phyloP scores from a whole-genome alignment of 2,113 vertebrate species.

The Crotalus helleri region DNA sequence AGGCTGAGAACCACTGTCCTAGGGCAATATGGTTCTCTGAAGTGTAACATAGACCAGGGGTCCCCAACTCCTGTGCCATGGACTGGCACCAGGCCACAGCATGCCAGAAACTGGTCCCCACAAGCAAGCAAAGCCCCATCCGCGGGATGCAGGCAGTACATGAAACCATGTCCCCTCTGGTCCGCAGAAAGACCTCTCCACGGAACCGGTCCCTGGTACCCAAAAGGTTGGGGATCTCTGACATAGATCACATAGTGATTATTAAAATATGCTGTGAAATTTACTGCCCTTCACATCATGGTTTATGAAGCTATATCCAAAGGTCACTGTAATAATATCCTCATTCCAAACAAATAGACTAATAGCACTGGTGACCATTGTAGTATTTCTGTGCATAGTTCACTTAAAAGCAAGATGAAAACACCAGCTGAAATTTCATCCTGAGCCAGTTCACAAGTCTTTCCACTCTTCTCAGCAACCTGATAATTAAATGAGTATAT shows the following conservation, averaged over 20 bases:
- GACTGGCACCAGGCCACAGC: too few species aligned
- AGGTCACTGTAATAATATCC: constrained; percentile 55
- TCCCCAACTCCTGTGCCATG: too few species aligned
- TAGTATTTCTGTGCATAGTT: constrained; percentile 41
- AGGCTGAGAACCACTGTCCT: neutral
- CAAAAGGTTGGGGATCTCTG: too few species aligned
- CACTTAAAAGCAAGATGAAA: neutral
- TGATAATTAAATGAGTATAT: neutral
- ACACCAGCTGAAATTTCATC: neutral
- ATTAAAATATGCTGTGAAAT: constrained; percentile 42
- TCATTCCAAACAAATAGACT: accelerated
- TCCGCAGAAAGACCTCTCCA: too few species aligned
- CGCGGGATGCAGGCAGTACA: too few species aligned
- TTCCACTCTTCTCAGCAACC: neutral
- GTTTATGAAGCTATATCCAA: constrained; percentile 49
- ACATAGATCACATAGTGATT: neutral
- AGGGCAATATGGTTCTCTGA: neutral
- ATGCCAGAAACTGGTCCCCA: too few species aligned
- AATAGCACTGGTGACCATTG: constrained; percentile 32
- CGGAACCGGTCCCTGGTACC: too few species aligned
- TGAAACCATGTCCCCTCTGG: too few species aligned
- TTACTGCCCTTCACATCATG: constrained; percentile 38
- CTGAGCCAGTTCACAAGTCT: neutral
- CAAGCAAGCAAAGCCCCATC: too few species aligned
- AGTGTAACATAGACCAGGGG: neutral